Evolutionary conservation across 2,113 vertebrate species (phyloP).

Genomic region (Mesembrinibis cayennensis): DNA sequence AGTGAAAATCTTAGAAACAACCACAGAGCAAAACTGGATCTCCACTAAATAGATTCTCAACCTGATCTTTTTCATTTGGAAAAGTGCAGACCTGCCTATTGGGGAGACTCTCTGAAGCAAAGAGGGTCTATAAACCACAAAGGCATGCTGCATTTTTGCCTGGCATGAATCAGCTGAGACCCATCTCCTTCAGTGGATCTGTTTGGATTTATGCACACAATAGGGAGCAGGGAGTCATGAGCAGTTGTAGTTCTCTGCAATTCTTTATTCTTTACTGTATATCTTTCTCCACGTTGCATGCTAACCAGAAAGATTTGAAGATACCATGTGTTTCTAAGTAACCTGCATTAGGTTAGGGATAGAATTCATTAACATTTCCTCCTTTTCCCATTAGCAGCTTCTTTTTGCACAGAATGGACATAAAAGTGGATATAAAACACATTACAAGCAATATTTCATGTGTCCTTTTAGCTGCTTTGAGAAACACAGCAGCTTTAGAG

Average conservation of each 20-base stretch:
- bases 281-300: neutral
- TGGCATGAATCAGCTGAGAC: neutral
- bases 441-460: neutral
- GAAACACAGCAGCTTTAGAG: conserved; percentile 14
- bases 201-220: neutral
- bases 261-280: neutral
- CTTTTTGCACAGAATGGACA: conserved; percentile 17
- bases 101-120: neutral
- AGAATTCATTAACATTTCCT: conserved; percentile 35
- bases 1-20: conserved; percentile 19
- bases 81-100: conserved; percentile 9
- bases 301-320: conserved; percentile 35
- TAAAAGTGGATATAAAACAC: conserved; percentile 28
- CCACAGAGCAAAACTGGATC: neutral
- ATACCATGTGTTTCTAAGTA: neutral
- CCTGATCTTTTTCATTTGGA: conserved; percentile 12
- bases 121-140: neutral
- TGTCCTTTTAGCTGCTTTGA: conserved; percentile 21
- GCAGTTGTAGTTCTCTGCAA: neutral
- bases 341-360: neutral
- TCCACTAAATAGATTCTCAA: neutral
- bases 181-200: neutral
- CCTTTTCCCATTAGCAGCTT: conserved; percentile 26
- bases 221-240: neutral
- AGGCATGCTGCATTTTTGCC: neutral